Evolutionary conservation across 2,888 invertebrate genomes (phyloP).

Genomic region (Chalcosyrphus nemorum): DNA sequence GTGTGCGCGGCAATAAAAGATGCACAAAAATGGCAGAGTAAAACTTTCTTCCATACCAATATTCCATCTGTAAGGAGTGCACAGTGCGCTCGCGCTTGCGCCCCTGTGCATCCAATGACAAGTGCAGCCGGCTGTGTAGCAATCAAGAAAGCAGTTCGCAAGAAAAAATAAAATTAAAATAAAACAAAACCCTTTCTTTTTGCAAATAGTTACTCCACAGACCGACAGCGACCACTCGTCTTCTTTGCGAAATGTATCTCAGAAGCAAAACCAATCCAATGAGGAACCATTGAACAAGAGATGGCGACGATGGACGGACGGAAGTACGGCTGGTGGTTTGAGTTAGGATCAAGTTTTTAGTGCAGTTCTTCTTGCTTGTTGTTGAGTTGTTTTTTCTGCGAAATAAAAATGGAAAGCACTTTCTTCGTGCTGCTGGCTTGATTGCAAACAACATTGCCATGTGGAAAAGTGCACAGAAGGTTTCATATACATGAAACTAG

Average conservation of each 20-base stretch:
- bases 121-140: slow-evolving; percentile 58
- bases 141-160: slow-evolving; percentile 31
- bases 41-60: slow-evolving; percentile 67
- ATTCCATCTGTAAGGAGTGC: slow-evolving; percentile 33
- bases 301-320: slow-evolving; percentile 44
- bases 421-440: too few relatives aligned
- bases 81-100: not conserved
- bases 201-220: slow-evolving; percentile 17
- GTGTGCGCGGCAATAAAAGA: slow-evolving; percentile 44
- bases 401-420: slow-evolving; percentile 80
- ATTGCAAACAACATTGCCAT: slow-evolving; percentile 76
- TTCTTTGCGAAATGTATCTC: slow-evolving; percentile 26
- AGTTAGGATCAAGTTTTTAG: slow-evolving; percentile 68
- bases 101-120: slow-evolving; percentile 47
- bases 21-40: slow-evolving; percentile 23
- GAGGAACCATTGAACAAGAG: slow-evolving; percentile 1
- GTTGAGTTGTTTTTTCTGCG: slow-evolving; percentile 28
- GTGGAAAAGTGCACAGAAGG: slow-evolving; percentile 61
- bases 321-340: slow-evolving; percentile 70
- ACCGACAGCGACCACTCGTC: slow-evolving; percentile 8
- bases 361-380: slow-evolving; percentile 12
- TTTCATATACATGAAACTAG: slow-evolving; percentile 64
- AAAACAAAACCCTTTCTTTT: slow-evolving; percentile 67
- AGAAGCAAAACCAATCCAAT: not conserved
- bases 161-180: too few relatives aligned